Conservation (phyloP, 2,888 invertebrate species). For the Norana najaformis region DNA sequence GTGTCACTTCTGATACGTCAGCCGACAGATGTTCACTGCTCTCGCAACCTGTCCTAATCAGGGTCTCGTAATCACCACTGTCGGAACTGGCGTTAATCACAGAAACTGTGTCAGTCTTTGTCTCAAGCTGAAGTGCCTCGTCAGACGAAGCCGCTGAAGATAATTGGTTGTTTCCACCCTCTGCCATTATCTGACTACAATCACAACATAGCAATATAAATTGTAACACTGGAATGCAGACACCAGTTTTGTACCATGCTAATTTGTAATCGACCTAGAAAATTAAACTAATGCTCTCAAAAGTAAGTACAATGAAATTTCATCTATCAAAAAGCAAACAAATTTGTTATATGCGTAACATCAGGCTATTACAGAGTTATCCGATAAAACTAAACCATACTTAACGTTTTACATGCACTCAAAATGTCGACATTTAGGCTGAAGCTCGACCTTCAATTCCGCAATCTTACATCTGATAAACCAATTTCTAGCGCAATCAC, state of each 20-base stretch:
- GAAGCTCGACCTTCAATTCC: background rate
- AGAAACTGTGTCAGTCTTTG: background rate
- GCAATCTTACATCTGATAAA: background rate
- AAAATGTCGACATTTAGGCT: background rate
- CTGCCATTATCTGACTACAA: constrained; percentile 8
- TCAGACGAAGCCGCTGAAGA: constrained; percentile 17
- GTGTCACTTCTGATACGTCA: constrained; percentile 39
- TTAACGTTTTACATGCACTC: background rate
- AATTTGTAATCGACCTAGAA: background rate
- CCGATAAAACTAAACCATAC: background rate
- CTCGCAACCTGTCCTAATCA: background rate
- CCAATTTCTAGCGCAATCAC: background rate
- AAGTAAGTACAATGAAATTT: background rate
- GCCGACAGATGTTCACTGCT: background rate
- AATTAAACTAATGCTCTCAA: background rate
- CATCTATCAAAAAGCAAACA: background rate
- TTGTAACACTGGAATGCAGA: background rate
- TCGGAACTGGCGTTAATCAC: constrained; percentile 26
- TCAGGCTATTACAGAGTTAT: background rate
- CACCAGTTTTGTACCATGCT: background rate
- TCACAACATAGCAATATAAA: background rate
- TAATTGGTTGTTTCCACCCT: background rate
- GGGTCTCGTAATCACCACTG: constrained; percentile 34
- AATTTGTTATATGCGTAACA: background rate
- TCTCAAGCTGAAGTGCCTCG: constrained; percentile 20